Conservation (phyloP, 2,888 invertebrate species). For the Cosmorhoe ocellata region DNA sequence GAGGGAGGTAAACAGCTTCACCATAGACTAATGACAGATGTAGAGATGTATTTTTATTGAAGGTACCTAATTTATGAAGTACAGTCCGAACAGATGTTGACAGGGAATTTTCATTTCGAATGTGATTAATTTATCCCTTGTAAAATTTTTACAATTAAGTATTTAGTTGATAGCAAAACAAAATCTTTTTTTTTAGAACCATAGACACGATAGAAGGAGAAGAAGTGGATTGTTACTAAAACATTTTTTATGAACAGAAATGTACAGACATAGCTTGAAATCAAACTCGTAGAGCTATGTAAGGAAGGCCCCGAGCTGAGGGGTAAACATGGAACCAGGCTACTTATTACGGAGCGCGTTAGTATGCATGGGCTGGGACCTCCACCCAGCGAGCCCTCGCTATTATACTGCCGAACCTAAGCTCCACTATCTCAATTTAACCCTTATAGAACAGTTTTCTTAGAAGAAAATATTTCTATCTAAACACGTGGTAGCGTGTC, state of each 20-base stretch:
- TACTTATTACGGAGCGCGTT: slow-evolving; percentile 74
- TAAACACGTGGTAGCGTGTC: too few species aligned
- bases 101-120: too few species aligned
- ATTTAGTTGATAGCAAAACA: too few species aligned
- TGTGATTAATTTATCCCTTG: too few species aligned
- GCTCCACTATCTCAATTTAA: background rate
- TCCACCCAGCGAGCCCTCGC: slow-evolving; percentile 55
- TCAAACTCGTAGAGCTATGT: slow-evolving; percentile 13
- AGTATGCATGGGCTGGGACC: slow-evolving; percentile 81
- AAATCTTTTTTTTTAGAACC: too few species aligned
- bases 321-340: slow-evolving; percentile 36
- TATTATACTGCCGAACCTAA: slow-evolving; percentile 46
- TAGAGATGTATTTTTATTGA: background rate
- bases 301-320: slow-evolving; percentile 17
- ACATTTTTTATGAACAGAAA: slow-evolving; percentile 5
- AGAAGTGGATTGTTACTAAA: too few species aligned
- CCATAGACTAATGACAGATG: slow-evolving; percentile 3
- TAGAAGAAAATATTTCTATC: too few species aligned
- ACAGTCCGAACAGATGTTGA: background rate
- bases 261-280: slow-evolving; percentile 13
- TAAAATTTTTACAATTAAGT: too few species aligned
- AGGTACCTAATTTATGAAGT: background rate
- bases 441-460: background rate
- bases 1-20: slow-evolving; percentile 13
- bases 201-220: too few species aligned